Conservation (phyloP, 2,888 invertebrate species). For the Heliconius hortense region DNA sequence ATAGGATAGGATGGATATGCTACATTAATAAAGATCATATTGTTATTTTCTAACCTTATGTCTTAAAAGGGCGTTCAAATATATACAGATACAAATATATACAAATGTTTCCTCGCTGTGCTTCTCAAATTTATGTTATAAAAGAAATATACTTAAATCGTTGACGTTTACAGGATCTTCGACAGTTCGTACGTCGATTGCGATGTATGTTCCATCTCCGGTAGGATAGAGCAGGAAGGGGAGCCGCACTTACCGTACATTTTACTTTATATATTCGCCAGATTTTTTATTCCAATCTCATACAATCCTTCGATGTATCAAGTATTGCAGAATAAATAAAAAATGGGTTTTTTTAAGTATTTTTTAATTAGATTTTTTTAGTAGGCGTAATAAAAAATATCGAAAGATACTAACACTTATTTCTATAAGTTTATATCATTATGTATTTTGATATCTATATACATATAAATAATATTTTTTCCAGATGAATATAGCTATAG, state of each 20-base stretch:
- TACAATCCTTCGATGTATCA: background rate
- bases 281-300: background rate
- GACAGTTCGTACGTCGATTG: constrained; percentile 41
- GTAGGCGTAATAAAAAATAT: no score
- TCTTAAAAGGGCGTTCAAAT: background rate
- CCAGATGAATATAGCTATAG: no score
- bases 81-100: background rate
- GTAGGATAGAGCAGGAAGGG: constrained; percentile 42
- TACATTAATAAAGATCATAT: background rate
- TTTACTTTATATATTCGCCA: background rate
- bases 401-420: no score
- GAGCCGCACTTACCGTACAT: constrained; percentile 34
- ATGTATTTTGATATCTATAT: no score
- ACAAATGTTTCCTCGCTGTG: background rate
- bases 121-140: background rate
- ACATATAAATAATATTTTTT: no score
- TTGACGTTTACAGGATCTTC: constrained; percentile 5
- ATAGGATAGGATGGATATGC: no score
- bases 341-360: no score
- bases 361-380: no score
- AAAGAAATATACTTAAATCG: background rate
- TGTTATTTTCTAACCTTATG: background rate
- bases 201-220: constrained; percentile 46
- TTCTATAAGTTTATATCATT: no score
- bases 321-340: no score